Conservation (phyloP, 2,797 vertebrate species). For the Poeciliopsis infans region DNA sequence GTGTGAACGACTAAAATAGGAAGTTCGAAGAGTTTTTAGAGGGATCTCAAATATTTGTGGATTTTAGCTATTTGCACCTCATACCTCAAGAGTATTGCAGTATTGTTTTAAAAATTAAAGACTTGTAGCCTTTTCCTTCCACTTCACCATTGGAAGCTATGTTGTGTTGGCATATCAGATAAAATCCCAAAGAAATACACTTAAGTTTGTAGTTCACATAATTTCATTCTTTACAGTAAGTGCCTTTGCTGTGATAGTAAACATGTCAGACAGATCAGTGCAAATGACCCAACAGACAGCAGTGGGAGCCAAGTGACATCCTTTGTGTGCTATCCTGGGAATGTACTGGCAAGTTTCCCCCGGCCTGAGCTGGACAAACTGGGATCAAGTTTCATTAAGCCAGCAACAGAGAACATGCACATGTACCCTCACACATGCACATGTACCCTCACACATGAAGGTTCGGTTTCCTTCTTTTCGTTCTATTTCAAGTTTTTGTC, state of each 20-base stretch:
- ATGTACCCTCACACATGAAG: too few relatives aligned
- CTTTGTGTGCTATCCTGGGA: constrained; percentile 49
- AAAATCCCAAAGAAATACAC: neutral
- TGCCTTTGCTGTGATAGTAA: constrained; percentile 12
- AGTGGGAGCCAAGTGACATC: constrained; percentile 27
- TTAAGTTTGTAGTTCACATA: neutral
- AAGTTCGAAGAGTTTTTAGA: neutral
- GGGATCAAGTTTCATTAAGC: constrained; percentile 52
- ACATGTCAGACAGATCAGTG: constrained; percentile 1
- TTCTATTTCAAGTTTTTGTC: constrained; percentile 1
- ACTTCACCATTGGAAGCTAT: neutral
- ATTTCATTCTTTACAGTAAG: neutral
- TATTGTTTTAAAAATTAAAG: neutral
- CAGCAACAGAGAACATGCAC: constrained; percentile 12
- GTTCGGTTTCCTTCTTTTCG: neutral
- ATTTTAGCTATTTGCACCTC: neutral
- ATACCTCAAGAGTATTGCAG: neutral
- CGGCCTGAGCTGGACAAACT: constrained; percentile 13
- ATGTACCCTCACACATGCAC: neutral
- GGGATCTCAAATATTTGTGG: neutral
- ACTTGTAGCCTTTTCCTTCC: neutral
- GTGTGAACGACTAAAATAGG: neutral
- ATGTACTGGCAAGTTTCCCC: constrained; percentile 36
- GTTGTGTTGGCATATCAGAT: neutral
- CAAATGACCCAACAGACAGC: constrained; percentile 22